Evolutionary conservation across 2,113 vertebrate species (phyloP).

Genomic region (Hydropotes inermis): DNA sequence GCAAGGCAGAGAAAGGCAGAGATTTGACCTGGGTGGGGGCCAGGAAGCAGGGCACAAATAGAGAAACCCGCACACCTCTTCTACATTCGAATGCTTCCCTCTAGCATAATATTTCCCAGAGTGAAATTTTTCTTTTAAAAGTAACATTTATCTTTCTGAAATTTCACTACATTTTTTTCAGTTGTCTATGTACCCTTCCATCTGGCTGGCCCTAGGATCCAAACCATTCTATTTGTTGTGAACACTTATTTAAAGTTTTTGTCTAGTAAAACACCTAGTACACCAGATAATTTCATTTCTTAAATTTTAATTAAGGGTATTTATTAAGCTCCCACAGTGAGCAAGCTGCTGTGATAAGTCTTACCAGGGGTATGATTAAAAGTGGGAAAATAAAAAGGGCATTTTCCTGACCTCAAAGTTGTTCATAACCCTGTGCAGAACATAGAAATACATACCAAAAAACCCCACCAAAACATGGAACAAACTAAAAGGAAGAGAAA

Average conservation of each 20-base stretch:
- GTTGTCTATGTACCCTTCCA: neutral
- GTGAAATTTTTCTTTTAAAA: neutral
- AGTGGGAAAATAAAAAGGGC: neutral
- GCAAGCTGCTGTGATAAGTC: neutral
- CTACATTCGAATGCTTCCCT: neutral
- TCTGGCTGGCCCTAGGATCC: neutral
- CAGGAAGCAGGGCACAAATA: neutral
- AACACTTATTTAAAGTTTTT: neutral
- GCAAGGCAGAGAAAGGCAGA: neutral
- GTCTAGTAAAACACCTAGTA: neutral
- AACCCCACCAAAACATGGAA: neutral
- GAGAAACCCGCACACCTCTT: neutral
- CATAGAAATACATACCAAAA: neutral
- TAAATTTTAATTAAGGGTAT: neutral
- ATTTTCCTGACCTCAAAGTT: neutral
- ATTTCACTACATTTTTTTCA: neutral
- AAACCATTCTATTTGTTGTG: conserved; percentile 30
- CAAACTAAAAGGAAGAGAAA: neutral
- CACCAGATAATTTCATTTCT: neutral
- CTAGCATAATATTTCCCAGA: neutral
- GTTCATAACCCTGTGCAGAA: neutral
- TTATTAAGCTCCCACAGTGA: neutral
- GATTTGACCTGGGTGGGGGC: neutral
- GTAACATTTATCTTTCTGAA: neutral
- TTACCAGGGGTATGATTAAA: neutral